These are phyloP conservation scores for Pentalonia nigronervosa DNA, from an alignment of 1,140 invertebrate species.

Conservation along the genomic window DNA sequence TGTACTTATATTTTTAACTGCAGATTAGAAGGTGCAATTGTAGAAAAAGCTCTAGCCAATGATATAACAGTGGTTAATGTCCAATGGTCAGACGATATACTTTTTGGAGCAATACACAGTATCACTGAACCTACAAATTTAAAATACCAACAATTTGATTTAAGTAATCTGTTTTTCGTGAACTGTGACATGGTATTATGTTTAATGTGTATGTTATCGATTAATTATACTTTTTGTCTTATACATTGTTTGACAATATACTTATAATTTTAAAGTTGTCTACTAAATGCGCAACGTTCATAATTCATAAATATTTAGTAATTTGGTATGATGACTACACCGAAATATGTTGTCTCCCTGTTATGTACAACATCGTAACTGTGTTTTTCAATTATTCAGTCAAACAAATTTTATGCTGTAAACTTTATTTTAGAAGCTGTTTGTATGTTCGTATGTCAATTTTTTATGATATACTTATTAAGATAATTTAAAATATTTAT, in stretches of 20 bases:
- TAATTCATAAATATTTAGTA: too few relatives aligned
- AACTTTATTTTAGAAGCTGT: too few relatives aligned
- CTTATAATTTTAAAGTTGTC: background rate
- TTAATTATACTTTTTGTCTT: background rate
- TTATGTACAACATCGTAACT: too few relatives aligned
- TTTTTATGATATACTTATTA: too few relatives aligned
- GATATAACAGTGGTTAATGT: slow-evolving; percentile 85
- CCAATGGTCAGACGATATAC: slow-evolving; percentile 90
- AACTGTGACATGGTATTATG: slow-evolving; percentile 86
- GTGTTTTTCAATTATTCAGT: too few relatives aligned
- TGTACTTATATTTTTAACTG: slow-evolving; percentile 64
- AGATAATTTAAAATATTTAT: too few relatives aligned
- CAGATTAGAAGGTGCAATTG: slow-evolving; percentile 86
- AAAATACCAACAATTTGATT: too few relatives aligned
- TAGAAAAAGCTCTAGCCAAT: slow-evolving; percentile 89
- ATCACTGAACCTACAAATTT: slow-evolving; percentile 81
- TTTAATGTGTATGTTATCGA: slow-evolving; percentile 81
- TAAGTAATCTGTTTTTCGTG: slow-evolving; percentile 82
- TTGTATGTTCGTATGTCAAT: too few relatives aligned
- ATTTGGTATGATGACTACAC: too few relatives aligned
- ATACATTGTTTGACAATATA: background rate
- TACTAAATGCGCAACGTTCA: too few relatives aligned
- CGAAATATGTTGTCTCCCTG: too few relatives aligned
- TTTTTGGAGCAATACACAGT: slow-evolving; percentile 86
- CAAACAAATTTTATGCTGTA: too few relatives aligned